These are phyloP conservation scores for Polymixis flavicincta DNA, from an alignment of 2,888 invertebrate species.

Conservation along the genomic window DNA sequence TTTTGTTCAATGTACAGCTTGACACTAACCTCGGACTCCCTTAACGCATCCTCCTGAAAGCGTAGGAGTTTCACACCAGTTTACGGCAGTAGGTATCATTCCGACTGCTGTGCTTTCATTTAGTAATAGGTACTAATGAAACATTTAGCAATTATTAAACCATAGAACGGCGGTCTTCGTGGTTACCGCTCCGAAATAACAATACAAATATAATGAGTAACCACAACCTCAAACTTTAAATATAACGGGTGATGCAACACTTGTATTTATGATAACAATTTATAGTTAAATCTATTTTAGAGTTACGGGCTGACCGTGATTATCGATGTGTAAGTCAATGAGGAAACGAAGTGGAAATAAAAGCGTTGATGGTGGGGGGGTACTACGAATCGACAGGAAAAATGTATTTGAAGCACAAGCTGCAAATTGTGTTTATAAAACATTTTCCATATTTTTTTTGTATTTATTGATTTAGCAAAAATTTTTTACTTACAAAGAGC, in stretches of 20 bases:
- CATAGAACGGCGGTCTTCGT: slow-evolving; percentile 17
- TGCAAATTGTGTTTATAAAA: too few species aligned
- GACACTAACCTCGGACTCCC: too few species aligned
- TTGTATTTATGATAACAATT: slow-evolving; percentile 18
- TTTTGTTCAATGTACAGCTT: too few species aligned
- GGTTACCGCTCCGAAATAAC: slow-evolving; percentile 47
- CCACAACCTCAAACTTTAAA: slow-evolving; percentile 30
- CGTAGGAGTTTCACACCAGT: too few species aligned
- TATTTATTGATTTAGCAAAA: too few species aligned
- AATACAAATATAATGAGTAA: slow-evolving; percentile 36
- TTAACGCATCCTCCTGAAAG: too few species aligned
- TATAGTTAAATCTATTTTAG: slow-evolving; percentile 28
- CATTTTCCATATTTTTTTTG: too few species aligned
- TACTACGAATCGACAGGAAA: neutral
- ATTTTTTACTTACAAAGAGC: too few species aligned
- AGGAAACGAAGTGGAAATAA: slow-evolving; percentile 11
- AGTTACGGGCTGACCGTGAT: neutral
- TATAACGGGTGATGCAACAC: slow-evolving; percentile 41
- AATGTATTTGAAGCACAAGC: too few species aligned
- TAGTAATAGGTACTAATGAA: slow-evolving; percentile 8
- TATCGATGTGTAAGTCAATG: neutral
- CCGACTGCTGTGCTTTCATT: too few species aligned
- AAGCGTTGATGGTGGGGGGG: neutral
- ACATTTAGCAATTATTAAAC: slow-evolving; percentile 21
- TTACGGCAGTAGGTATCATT: too few species aligned